Base-by-base conservation (phyloP, 1,140 invertebrate genomes). In the Steinernema feltiae region DNA sequence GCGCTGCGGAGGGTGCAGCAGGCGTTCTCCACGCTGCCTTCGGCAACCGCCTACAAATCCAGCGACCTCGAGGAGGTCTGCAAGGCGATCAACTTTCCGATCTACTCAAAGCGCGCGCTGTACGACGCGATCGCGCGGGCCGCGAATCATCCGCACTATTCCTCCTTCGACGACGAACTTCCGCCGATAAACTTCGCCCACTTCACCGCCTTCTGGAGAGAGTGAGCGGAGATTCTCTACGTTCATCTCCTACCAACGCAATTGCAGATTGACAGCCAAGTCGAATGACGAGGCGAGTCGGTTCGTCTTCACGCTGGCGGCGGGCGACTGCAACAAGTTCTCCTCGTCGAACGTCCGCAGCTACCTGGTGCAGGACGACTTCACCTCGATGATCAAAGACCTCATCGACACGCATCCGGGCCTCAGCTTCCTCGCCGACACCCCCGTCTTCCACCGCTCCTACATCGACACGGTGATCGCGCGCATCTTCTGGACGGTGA, bases 391-490 rank as follows among this genome's bases (percentile, higher is more conserved):
- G 63, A 75, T 96, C 53, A 93, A 98, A 89, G 97, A 99, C 88
- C 93, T 99, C 0, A 95, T 99, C 29, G 95, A 99, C 86, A 95
- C 95, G n/a, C 96, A 99, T 90, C 96, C 97, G 1, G 97, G 97
- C 63, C 89, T 99, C 74, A 94, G 91, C 48, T 98, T 98, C 89
- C 90, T 99, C 18, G 94, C 95, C 87, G 94, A 97, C 88, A 94
- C 96, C 69, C 93, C 93, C 17, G 95, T 98, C 89, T 99, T 99
- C 88, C 97, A 99, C 90, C 24, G 30, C 48, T 75, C 15, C 69
- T 74, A 69, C 31, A 77, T 72, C 31, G 71, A 72, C 46, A 32
- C 93, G 92, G 93, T 96, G 79, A 94, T 99, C 84, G 94, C 95
- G 46, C 91, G 97, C 86, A 98, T 99, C 90, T 98, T 94, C 88